These are phyloP conservation scores for Rhinoraja longicauda DNA, from an alignment of 2,797 vertebrate species.

Conservation along the genomic window DNA sequence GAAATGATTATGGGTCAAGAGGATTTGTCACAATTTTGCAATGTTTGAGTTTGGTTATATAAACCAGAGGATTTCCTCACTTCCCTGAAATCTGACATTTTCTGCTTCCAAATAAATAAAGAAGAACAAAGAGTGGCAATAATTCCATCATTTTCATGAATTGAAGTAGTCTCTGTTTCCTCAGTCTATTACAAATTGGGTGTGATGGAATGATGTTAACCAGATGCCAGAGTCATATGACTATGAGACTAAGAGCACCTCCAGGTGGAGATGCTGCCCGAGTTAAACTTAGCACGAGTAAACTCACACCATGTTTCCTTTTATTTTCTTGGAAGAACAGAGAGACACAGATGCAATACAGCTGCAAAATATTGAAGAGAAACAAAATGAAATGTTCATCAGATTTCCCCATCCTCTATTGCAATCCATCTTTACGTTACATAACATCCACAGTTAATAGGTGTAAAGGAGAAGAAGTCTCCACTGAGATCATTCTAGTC, in stretches of 20 bases:
- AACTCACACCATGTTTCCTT: background rate
- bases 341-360: conserved; percentile 13
- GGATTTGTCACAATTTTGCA: background rate
- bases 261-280: background rate
- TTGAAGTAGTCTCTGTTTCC: conserved; percentile 3
- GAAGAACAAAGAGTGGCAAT: background rate
- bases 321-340: background rate
- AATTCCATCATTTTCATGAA: conserved; percentile 12
- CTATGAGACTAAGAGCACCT: background rate
- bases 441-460: background rate
- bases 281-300: background rate
- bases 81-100: background rate
- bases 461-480: background rate
- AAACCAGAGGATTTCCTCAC: background rate
- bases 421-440: background rate
- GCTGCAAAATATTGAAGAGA: background rate
- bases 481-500: background rate
- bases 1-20: background rate
- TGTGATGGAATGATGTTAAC: conserved; percentile 9
- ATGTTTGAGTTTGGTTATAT: background rate
- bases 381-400: background rate
- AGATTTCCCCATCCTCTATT: background rate
- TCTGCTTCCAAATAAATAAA: background rate
- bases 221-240: background rate
- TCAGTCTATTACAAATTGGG: conserved; percentile 9